Conservation (phyloP, 2,113 vertebrate genomes). For the Terrapene triunguis region DNA sequence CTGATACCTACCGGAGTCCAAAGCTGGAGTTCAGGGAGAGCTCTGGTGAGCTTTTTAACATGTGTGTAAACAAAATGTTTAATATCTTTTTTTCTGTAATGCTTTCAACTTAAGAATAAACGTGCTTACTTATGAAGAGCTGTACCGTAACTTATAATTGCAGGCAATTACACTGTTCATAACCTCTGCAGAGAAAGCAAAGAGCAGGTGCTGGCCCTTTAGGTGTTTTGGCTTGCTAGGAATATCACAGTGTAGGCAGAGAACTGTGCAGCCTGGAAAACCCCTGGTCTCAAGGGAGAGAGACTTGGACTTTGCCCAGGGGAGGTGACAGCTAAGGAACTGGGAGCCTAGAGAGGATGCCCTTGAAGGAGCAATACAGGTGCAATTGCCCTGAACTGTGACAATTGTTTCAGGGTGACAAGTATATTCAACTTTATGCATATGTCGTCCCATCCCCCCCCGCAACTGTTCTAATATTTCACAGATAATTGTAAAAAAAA, state of each 20-base stretch:
- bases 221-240: no score
- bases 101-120: not conserved
- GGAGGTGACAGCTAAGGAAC: not conserved
- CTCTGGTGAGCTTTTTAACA: no score
- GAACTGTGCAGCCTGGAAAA: not conserved
- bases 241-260: not conserved
- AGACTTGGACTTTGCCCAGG: not conserved
- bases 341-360: not conserved
- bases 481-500: not conserved
- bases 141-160: not conserved
- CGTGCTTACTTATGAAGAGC: not conserved
- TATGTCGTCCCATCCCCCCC: not conserved
- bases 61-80: no score
- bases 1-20: not conserved
- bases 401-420: not conserved
- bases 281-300: not conserved
- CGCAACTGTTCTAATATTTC: not conserved
- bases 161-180: not conserved
- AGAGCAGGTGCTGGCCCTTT: not conserved
- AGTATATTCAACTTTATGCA: not conserved
- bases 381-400: not conserved
- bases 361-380: not conserved
- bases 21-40: not conserved
- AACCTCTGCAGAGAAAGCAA: not conserved
- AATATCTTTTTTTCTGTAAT: not conserved